phyloP scores from a whole-genome alignment of 2,113 vertebrate genomes.

The Ictidomys tridecemlineatus region DNA sequence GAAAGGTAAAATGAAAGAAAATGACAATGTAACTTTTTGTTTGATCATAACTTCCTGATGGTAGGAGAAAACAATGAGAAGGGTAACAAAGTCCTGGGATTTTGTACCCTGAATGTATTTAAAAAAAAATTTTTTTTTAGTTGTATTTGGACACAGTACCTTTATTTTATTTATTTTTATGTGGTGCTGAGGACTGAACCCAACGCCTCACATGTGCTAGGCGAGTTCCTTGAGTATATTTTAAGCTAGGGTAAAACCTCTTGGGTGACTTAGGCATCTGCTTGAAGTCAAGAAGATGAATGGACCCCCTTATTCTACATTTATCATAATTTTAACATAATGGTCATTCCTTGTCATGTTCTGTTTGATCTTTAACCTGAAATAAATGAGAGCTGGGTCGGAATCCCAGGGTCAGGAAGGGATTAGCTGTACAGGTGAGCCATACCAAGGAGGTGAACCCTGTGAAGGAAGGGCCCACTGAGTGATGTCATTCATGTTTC shows the following conservation, averaged over 20 bases:
- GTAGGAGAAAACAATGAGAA: background rate
- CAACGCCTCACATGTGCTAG: too few species aligned
- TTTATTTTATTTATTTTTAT: too few species aligned
- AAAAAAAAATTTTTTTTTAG: too few species aligned
- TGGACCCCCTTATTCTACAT: background rate
- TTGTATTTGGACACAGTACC: too few species aligned
- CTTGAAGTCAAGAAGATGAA: background rate
- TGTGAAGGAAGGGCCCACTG: accelerated
- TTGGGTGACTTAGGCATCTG: background rate
- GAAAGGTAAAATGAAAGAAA: background rate
- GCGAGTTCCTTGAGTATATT: background rate
- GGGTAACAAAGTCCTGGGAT: background rate
- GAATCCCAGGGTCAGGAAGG: background rate
- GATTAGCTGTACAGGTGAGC: background rate
- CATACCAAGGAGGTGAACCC: accelerated
- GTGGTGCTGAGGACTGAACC: too few species aligned
- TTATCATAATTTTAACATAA: background rate
- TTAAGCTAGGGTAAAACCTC: background rate
- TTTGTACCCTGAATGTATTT: background rate
- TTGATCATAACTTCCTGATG: background rate
- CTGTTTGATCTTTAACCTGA: background rate
- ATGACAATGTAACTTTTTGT: background rate
- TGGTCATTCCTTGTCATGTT: background rate
- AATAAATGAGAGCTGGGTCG: background rate
- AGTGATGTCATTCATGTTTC: accelerated